Conservation (phyloP, 2,113 vertebrate genomes). For the Lepus europaeus region DNA sequence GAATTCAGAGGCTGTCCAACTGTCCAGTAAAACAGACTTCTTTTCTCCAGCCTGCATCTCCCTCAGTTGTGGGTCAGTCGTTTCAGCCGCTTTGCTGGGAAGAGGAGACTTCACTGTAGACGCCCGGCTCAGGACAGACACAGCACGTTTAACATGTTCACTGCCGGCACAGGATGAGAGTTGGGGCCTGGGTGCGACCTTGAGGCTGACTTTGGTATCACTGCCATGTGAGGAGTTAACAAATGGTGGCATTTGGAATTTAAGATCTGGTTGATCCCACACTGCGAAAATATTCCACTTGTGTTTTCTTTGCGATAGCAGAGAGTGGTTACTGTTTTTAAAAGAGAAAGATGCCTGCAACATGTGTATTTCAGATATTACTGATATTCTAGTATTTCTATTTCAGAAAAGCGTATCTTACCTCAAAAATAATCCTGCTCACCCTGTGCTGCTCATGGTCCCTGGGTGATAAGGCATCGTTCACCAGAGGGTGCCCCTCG, state of each 20-base stretch:
- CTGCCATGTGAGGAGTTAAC: not conserved
- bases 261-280: not conserved
- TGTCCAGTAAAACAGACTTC: not conserved
- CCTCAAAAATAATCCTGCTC: not conserved
- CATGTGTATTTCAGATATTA: not conserved
- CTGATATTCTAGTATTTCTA: not conserved
- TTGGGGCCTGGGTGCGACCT: not conserved
- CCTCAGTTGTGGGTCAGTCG: not conserved
- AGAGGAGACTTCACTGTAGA: not conserved
- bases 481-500: not conserved
- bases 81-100: not conserved
- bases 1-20: not conserved
- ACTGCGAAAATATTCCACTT: not conserved
- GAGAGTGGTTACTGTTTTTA: not conserved
- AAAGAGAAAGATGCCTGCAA: not conserved
- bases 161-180: not conserved
- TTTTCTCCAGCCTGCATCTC: not conserved
- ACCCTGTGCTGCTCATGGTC: no score
- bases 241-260: not conserved
- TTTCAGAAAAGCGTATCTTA: not conserved
- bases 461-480: rapidly evolving
- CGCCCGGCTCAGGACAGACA: not conserved
- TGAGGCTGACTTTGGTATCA: not conserved
- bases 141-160: not conserved
- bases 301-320: not conserved